Conservation (phyloP, 2,113 vertebrate genomes). For the Oxygymnocypris stewartii region DNA sequence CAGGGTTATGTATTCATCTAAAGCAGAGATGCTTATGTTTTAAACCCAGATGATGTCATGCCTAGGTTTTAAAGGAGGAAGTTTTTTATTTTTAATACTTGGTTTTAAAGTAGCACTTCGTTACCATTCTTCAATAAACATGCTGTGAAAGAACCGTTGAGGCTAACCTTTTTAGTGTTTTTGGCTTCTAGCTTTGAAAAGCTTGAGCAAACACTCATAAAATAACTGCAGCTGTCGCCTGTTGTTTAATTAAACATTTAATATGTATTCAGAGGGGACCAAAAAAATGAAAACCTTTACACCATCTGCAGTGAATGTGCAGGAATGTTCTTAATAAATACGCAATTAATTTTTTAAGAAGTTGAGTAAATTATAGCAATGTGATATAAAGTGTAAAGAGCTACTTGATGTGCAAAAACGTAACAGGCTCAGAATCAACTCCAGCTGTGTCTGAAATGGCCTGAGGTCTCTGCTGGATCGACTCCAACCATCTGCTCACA, state of each 20-base stretch:
- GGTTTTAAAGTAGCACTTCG: neutral
- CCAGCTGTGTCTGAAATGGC: constrained; percentile 18
- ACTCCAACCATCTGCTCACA: neutral
- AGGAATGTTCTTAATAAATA: neutral
- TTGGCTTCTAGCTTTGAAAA: constrained; percentile 3
- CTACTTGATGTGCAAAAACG: neutral
- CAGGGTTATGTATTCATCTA: neutral
- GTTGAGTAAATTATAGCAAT: neutral
- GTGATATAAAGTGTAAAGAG: constrained; percentile 1
- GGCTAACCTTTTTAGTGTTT: constrained; percentile 2
- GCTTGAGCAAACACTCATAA: neutral
- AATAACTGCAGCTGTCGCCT: neutral
- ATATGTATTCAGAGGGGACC: neutral
- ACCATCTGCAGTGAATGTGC: neutral
- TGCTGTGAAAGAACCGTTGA: neutral
- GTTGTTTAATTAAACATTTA: neutral
- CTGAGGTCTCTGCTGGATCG: neutral
- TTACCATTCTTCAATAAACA: neutral
- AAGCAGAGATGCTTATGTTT: neutral
- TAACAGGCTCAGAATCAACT: neutral
- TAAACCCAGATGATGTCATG: neutral
- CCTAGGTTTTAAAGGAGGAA: neutral
- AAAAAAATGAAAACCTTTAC: neutral
- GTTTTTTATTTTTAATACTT: neutral
- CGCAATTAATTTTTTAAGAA: neutral